Conservation (phyloP, 2,888 invertebrate species). For the Amblyjoppa fuscipennis region DNA sequence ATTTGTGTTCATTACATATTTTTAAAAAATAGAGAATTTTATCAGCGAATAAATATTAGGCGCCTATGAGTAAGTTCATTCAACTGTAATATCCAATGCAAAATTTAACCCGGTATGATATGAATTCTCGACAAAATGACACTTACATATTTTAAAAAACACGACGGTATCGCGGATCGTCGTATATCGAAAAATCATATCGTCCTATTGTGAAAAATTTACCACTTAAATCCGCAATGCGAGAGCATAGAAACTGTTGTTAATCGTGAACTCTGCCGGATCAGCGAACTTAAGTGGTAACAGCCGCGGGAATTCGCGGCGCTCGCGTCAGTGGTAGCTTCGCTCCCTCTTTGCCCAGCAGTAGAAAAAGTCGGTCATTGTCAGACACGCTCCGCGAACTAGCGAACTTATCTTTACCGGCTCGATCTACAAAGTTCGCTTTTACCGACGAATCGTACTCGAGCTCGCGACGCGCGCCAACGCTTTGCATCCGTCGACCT, state of each 20-base stretch:
- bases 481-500: not conserved
- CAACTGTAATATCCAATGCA: no score
- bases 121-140: not conserved
- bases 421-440: constrained; percentile 64
- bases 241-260: not conserved
- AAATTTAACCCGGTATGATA: not conserved
- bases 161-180: no score
- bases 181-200: not conserved
- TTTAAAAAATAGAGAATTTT: no score
- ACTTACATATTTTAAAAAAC: not conserved
- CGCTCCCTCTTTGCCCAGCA: constrained; percentile 29
- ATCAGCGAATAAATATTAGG: no score
- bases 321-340: not conserved
- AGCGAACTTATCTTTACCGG: constrained; percentile 1
- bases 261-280: not conserved
- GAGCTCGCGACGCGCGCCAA: not conserved
- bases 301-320: not conserved
- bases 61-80: no score
- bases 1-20: no score
- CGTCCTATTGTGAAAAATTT: not conserved
- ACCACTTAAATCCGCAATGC: not conserved
- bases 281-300: constrained; percentile 2
- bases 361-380: constrained; percentile 55
- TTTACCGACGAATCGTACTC: constrained; percentile 50
- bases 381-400: constrained; percentile 42